A percentile compares a stretch with the other conserved stretches of the same genome.
Evolutionary conservation across 2,113 vertebrate genomes (phyloP).

Genomic region (Podarcis cretensis): DNA sequence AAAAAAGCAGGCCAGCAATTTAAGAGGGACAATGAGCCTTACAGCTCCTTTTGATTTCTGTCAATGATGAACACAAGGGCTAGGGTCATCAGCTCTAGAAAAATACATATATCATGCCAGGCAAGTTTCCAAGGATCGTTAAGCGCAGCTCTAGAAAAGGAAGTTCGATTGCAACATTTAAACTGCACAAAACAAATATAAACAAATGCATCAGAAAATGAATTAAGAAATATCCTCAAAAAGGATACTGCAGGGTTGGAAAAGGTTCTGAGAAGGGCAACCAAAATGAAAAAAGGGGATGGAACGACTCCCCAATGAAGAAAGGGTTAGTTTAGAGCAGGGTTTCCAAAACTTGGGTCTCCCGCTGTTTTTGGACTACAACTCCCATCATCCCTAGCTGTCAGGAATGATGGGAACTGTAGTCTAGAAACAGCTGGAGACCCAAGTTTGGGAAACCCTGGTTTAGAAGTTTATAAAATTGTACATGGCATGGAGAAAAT

Average conservation of each 20-base stretch:
- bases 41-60: neutral
- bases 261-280: no score
- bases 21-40: neutral
- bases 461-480: no score
- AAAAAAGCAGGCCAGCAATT: slow-evolving; percentile 7
- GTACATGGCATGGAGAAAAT: no score
- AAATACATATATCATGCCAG: neutral
- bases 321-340: neutral
- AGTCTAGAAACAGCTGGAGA: no score
- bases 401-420: no score
- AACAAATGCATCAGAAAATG: neutral
- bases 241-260: no score
- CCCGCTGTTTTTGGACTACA: neutral
- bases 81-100: neutral
- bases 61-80: neutral
- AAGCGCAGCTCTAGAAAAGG: neutral
- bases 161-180: neutral
- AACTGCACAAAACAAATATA: neutral
- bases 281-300: no score
- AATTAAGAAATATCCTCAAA: neutral
- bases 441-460: no score
- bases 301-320: no score
- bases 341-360: neutral
- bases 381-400: no score
- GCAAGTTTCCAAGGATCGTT: no score